These are phyloP conservation scores for Stenodera caucasica DNA, from an alignment of 2,888 invertebrate genomes.

Conservation along the genomic window DNA sequence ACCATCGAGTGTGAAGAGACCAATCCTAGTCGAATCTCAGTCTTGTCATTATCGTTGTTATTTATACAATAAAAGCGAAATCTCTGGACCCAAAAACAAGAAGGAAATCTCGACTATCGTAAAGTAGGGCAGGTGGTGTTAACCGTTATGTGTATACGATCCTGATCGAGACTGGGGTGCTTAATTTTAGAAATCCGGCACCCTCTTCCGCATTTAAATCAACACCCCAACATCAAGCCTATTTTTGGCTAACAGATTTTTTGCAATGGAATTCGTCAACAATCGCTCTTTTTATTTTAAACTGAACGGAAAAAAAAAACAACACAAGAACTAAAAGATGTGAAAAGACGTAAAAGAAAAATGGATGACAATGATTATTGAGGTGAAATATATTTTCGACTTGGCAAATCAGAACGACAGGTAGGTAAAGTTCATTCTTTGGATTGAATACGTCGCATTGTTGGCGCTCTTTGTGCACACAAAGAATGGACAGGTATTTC, in stretches of 20 bases:
- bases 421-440: constrained; percentile 51
- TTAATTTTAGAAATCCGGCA: constrained; percentile 20
- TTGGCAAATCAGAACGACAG: constrained; percentile 54
- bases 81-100: no score
- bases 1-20: constrained; percentile 23
- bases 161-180: constrained; percentile 9
- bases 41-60: constrained; percentile 11
- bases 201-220: constrained; percentile 13
- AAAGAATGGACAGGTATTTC: constrained; percentile 52
- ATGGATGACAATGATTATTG: constrained; percentile 52
- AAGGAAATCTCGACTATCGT: constrained; percentile 15
- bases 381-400: constrained; percentile 54
- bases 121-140: constrained; percentile 20
- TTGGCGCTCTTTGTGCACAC: constrained; percentile 42
- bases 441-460: constrained; percentile 44
- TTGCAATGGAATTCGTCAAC: constrained; percentile 30
- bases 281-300: not conserved
- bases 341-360: constrained; percentile 33
- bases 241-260: constrained; percentile 14
- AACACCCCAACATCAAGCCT: constrained; percentile 9
- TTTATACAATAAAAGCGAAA: no score
- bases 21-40: constrained; percentile 15
- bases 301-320: not conserved
- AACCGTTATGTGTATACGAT: constrained; percentile 22
- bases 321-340: constrained; percentile 15